Percentiles rank a stretch among this genome's conserved stretches.
These are phyloP conservation scores for Myanophis thanlyinensis DNA, from an alignment of 2,113 vertebrate genomes.

Conservation along the genomic window DNA sequence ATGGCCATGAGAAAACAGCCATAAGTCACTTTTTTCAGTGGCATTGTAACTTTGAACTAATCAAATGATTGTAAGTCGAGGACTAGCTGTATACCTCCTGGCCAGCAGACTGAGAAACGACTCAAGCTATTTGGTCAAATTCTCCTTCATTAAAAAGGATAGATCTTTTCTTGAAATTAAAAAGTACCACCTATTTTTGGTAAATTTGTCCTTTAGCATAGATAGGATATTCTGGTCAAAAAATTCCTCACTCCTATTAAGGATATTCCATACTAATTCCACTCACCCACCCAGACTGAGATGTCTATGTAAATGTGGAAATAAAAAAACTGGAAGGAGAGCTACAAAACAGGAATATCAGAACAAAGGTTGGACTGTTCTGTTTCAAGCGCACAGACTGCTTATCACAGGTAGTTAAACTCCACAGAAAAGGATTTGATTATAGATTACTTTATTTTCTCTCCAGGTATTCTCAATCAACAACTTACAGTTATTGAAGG, in stretches of 20 bases:
- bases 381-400: no score
- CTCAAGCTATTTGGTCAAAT: neutral
- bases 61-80: neutral
- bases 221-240: neutral
- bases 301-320: neutral
- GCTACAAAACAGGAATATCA: neutral
- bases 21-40: neutral
- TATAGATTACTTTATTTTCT: no score
- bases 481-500: no score
- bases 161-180: neutral
- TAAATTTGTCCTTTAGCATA: neutral
- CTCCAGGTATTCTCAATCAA: no score
- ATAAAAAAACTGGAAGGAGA: neutral
- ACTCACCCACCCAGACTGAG: accelerated
- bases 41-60: neutral
- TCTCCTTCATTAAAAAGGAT: neutral
- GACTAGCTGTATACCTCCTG: neutral
- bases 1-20: neutral
- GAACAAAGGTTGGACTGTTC: no score
- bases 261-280: neutral
- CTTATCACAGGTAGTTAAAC: no score
- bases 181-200: neutral
- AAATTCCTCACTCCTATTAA: neutral
- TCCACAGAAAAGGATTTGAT: no score
- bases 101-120: neutral